Evolutionary conservation across 1,140 invertebrate species (phyloP), one percentile per base, ranked within the genome.

Genomic region (Luehdorfia chinensis): DNA sequence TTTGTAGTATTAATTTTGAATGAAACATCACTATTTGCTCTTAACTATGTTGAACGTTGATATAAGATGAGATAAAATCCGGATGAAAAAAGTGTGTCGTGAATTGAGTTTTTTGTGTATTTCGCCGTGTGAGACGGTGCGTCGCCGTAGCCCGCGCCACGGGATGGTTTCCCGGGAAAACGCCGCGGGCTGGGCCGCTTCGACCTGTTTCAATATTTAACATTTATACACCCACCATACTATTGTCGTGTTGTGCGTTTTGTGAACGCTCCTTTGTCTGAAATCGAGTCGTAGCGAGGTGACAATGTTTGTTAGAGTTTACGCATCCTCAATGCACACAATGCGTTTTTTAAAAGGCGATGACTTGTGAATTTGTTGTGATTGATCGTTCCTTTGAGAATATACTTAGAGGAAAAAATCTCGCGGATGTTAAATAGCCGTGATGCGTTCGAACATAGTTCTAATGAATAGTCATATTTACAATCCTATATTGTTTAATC

Each of bases 351-450:
- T 80, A 70, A 79, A 59, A 78, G 59, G 59, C 78, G 81, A 85
- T 85, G 81, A 85, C 81, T 85, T 78, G 81, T 85, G 81, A 85
- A 85, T 81, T 84, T 81, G 70, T 78, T 70, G 57, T 81, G 81
- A 85, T 85, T 62, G 79, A 85, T 85, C 56, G 68, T 62, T 66
- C 67, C 36, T 31, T 41, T 54, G 63, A 61, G 61, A 43, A 58
- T 70, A 43, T 47, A 25, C 15, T 43, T 30, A 39, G 36, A 19
- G 31, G 57, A 70, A 66, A 72, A 64, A 62, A 57, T 56, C 58
- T 58, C 58, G 68, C 51, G 61, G 66, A 76, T 68, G 47, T n/a
- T n/a, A n/a, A n/a, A n/a, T n/a, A n/a, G n/a, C n/a, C n/a, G n/a
- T n/a, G n/a, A n/a, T n/a, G n/a, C n/a, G n/a, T n/a, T n/a, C n/a